Base-by-base conservation (phyloP, 2,888 invertebrate genomes). In the Amphipoea lucens region DNA sequence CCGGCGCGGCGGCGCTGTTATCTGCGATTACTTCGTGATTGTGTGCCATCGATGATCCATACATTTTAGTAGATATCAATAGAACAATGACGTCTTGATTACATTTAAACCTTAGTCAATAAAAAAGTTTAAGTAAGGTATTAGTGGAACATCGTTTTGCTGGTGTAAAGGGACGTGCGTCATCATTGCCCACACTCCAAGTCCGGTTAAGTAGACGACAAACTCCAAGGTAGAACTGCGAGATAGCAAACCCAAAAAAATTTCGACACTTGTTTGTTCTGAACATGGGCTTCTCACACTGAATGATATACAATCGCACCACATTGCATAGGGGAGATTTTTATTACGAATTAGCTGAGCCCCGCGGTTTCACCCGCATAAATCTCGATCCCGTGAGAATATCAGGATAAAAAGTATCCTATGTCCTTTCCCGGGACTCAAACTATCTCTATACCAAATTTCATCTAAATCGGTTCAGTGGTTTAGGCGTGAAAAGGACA, bases 11-110 rank as follows among this genome's bases (percentile, higher is more conserved):
- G 40, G 40, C 78, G 67, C 80, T 81, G 80, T 90, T 91, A 92
- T 92, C 92, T 87, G 70, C 88, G 89, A 87, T 89, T 82, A 79
- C 51, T 71, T 77, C 69, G 81, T 89, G 90, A 90, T 88, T 89
- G 87, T 85, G 84, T 70, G 80, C 70, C 79, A 42, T 83, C 84
- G 77, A 84, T 88, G 87, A 89, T 89, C 85, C 89, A 85, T 86
- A 84, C 78, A 81, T 80, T 82, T 89, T 82, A 62, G 68, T 81
- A 85, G 91, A 91, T 92, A 92, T 88, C 79, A 86, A 75, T 78
- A 69, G 73, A 79, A 84, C 80, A 83, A 84, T 88, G 75, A 78
- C 74, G 79, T 83, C 84, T 87, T 86, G 86, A 82, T 87, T 89
- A 85, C 62, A 80, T 83, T 72, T 60, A 79, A 74, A 60, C n/a